Evolutionary conservation across 2,113 vertebrate genomes (phyloP), one percentile per base, ranked within the genome.

Genomic region (Tachuris rubrigastra): DNA sequence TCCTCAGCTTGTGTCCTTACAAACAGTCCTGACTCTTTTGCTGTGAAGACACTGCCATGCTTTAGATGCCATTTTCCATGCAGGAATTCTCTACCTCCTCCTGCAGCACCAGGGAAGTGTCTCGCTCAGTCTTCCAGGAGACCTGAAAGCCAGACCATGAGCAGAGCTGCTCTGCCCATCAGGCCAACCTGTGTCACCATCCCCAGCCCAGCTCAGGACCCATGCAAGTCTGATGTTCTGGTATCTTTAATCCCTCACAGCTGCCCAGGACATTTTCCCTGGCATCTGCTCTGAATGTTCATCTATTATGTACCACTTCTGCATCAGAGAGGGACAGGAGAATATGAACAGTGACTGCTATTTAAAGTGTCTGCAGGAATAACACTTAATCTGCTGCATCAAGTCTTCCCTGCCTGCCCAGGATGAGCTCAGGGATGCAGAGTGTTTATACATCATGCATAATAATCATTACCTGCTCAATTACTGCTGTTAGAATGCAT

Each of bases 401-500:
- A 37, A n/a, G 39, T 39, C 72, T 47, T 59, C 59, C 47, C 35
- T 19, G 41, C 5, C 16, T 15, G 62, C 63, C 39, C 30, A 69
- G 27, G 6, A 55, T 9, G 35, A 73, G 44, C 33, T 41, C 58
- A 74, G 67, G 4, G 21, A 56, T 37, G 37, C 49, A 31, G 27
- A n/a, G 28, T 27, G 14, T 42, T 86, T 15, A 6, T 35, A 58
- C 49, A 72, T 53, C 39, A 6, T 24, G 44, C 62, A 35, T 8
- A 76, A 76, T 63, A 71, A 76, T 63, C 85, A 31, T 86, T 46
- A 83, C 90, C 93, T 95, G 81, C 92, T 67, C 81, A 37, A 42
- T 95, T 80, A 28, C 11, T 47, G 90, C 39, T 46, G 10, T 9
- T 31, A 20, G 5, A 60, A 56, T 2, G 14, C 56, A 3, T 3